Percentiles rank a stretch among this genome's conserved stretches.
Conservation (phyloP, 2,888 invertebrate genomes). For the Lampropteryx suffumata region DNA sequence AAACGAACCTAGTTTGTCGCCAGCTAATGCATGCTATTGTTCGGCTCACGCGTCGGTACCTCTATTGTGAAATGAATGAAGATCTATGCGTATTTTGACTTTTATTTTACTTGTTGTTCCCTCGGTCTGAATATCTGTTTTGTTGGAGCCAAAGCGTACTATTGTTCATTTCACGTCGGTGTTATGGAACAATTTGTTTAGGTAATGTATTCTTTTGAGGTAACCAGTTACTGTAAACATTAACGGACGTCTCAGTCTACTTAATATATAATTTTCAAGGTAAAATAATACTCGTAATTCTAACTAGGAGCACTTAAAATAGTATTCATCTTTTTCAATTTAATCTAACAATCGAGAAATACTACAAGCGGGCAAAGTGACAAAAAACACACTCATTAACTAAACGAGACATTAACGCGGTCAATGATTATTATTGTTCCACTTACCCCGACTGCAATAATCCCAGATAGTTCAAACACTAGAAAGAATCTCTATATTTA, state of each 20-base stretch:
- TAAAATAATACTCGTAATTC: too few species aligned
- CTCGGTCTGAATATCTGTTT: conserved; percentile 5
- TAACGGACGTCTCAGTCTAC: background rate
- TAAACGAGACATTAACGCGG: conserved; percentile 40
- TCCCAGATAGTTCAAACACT: conserved; percentile 33
- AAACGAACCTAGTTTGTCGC: conserved; percentile 52
- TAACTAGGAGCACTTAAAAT: too few species aligned
- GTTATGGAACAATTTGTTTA: too few species aligned
- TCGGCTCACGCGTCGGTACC: conserved; percentile 42
- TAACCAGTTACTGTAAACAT: too few species aligned
- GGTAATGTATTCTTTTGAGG: too few species aligned
- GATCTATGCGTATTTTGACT: conserved; percentile 33
- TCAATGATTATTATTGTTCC: conserved; percentile 48
- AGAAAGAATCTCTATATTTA: too few species aligned
- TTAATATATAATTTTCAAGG: too few species aligned
- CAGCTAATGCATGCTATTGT: conserved; percentile 50
- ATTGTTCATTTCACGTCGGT: conserved; percentile 1
- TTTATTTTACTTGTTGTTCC: conserved; percentile 23
- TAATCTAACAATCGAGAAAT: conserved; percentile 16
- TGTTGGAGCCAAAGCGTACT: conserved; percentile 2
- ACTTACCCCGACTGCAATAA: conserved; percentile 55
- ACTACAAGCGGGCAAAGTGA: conserved; percentile 19
- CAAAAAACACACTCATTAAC: conserved; percentile 38
- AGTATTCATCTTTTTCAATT: too few species aligned
- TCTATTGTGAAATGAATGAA: conserved; percentile 46